Conservation (phyloP, 2,113 vertebrate species). For the Plotosus lineatus region DNA sequence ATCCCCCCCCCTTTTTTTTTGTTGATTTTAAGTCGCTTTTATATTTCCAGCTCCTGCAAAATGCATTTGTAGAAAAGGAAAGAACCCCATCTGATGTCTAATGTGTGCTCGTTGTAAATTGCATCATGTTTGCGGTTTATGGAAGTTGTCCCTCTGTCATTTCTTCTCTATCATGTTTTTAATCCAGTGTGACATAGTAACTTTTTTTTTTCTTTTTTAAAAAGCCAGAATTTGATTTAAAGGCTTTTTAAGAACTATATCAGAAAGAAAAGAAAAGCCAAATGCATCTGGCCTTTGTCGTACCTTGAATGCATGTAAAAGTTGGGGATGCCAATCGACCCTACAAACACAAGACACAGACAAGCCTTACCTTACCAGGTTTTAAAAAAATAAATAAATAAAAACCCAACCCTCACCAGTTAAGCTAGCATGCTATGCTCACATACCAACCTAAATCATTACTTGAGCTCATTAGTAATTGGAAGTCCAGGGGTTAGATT, state of each 20-base stretch:
- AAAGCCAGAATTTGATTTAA: conserved; percentile 20
- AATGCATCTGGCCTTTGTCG: conserved; percentile 31
- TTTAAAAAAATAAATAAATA: background rate
- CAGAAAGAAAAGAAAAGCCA: conserved; percentile 32
- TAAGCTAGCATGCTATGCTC: conserved; percentile 28
- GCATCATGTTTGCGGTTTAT: conserved; percentile 18
- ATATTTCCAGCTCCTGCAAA: conserved; percentile 34
- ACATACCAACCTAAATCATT: background rate
- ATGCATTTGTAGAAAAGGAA: conserved; percentile 51
- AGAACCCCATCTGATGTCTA: conserved; percentile 43
- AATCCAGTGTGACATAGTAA: conserved; percentile 31
- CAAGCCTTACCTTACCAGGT: conserved; percentile 32
- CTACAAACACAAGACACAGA: conserved; percentile 39
- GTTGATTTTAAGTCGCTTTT: conserved; percentile 28
- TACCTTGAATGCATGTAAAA: conserved; percentile 23
- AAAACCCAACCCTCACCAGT: background rate
- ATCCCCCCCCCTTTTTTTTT: too few relatives aligned
- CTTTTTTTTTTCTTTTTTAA: conserved; percentile 22
- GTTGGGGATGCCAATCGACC: conserved; percentile 11
- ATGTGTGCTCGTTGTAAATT: conserved; percentile 52
- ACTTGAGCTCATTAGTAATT: conserved; percentile 28
- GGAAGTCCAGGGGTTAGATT: conserved; percentile 19
- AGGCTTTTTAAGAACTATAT: conserved; percentile 22
- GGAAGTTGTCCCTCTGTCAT: conserved; percentile 8
- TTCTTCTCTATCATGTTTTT: conserved; percentile 42